Evolutionary conservation across 2,797 vertebrate genomes (phyloP), one percentile per base, ranked within the genome.

Genomic region (Anabas testudineus): DNA sequence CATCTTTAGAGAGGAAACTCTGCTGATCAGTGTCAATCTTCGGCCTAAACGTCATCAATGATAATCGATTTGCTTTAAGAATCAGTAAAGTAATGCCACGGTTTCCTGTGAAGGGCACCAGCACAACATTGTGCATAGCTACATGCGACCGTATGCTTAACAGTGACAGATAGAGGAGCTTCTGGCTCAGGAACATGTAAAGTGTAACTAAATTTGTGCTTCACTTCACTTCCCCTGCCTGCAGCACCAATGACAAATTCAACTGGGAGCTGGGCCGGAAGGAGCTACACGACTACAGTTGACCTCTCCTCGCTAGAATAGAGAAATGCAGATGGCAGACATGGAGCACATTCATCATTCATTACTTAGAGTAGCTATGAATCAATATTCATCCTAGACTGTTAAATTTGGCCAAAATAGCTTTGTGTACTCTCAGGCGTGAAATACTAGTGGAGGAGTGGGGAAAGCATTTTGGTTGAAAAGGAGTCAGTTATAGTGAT

Each of bases 161-260:
- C 39, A 3, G 34, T 49, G 51, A 63, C 66, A 37, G 80, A 58
- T 19, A 6, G 53, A 57, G 4, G 5, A 60, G 67, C 65, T 54
- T 8, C 54, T 2, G 4, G 24, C 36, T 62, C 60, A 57, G 26
- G 68, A 79, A 30, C 67, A 59, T 80, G 71, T 76, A 72, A 70
- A 70, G 69, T 61, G 55, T 71, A 63, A 70, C 78, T 68, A 28
- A 51, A 57, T 76, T 71, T 10, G 9, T 51, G 76, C 73, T 60
- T 70, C 54, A 32, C 77, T 76, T 83, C 78, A 42, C 70, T 56
- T 80, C 52, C 32, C 1, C 54, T 16, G 69, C 67, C 81, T 64
- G 65, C 66, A 71, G 78, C 62, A 21, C 9, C 5, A 19, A 45
- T 71, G 73, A 85, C 82, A 39, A 65, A 84, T 61, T 53, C 51